Conservation (phyloP, 2,888 invertebrate species). For the Schizotus pectinicornis region DNA sequence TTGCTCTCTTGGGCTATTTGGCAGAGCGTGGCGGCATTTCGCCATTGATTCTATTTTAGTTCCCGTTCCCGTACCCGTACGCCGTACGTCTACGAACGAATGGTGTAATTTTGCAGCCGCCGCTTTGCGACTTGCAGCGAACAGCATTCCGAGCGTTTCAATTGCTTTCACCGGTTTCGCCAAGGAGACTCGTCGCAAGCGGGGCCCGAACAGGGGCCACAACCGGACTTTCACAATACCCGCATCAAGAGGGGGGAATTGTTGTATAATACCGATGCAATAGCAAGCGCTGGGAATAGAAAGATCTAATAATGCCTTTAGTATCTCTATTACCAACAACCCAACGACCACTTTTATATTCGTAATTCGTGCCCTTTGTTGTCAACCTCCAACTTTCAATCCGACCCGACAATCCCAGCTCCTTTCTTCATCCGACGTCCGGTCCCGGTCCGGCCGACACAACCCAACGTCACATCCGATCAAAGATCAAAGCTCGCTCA, state of each 20-base stretch:
- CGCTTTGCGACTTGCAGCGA: constrained; percentile 40
- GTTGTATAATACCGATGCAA: constrained; percentile 58
- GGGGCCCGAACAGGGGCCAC: constrained; percentile 56
- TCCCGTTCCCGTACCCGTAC: constrained; percentile 29
- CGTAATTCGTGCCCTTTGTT: neutral
- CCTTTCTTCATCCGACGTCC: too few relatives aligned
- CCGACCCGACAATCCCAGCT: too few relatives aligned
- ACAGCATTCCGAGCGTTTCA: constrained; percentile 48
- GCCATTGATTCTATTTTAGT: constrained; percentile 51
- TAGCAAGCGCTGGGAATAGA: constrained; percentile 49
- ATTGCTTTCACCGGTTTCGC: constrained; percentile 58
- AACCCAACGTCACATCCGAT: neutral
- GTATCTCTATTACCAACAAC: constrained; percentile 34
- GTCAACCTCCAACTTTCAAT: too few relatives aligned
- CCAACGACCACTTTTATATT: neutral
- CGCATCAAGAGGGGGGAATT: constrained; percentile 50
- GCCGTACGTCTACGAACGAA: constrained; percentile 25
- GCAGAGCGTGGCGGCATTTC: constrained; percentile 41
- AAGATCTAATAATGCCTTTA: constrained; percentile 43
- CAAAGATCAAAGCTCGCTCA: neutral
- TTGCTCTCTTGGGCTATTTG: constrained; percentile 40
- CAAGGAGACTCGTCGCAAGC: constrained; percentile 57
- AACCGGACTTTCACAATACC: constrained; percentile 59
- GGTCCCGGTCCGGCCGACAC: too few relatives aligned
- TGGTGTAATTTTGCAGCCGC: constrained; percentile 47